Percentiles rank a stretch among this genome's conserved stretches.
Evolutionary conservation across 2,113 vertebrate species (phyloP).

Genomic region (Panthera uncia): DNA sequence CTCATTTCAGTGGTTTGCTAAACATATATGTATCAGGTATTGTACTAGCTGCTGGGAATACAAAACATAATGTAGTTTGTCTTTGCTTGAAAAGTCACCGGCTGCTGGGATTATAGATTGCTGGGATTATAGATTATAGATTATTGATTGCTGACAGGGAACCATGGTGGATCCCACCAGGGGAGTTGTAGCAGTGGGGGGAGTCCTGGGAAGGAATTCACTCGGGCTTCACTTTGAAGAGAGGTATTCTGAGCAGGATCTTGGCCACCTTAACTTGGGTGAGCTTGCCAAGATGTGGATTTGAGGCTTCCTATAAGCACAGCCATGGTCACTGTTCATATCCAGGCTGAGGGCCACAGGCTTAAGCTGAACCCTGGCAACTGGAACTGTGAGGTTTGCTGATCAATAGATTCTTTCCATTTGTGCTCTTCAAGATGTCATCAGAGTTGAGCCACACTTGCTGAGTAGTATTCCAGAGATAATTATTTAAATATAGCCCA

Average conservation of each 20-base stretch:
- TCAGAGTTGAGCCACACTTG: background rate
- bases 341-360: fast-evolving
- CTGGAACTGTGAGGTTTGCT: background rate
- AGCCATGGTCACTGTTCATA: background rate
- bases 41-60: background rate
- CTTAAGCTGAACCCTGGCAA: background rate
- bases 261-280: background rate
- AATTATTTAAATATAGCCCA: background rate
- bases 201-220: background rate
- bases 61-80: background rate
- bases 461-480: background rate
- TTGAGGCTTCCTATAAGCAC: background rate
- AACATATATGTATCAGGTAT: background rate
- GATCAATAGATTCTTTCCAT: background rate
- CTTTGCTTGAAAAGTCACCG: background rate
- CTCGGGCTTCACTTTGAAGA: background rate
- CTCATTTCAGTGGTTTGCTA: background rate
- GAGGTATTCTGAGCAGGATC: background rate
- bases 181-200: background rate
- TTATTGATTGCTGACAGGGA: background rate
- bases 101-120: background rate
- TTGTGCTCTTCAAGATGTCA: background rate
- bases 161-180: background rate
- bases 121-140: too few relatives aligned
- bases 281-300: background rate